These are phyloP conservation scores for Pharmacophagus antenor DNA, from an alignment of 2,888 invertebrate species.

Conservation along the genomic window DNA sequence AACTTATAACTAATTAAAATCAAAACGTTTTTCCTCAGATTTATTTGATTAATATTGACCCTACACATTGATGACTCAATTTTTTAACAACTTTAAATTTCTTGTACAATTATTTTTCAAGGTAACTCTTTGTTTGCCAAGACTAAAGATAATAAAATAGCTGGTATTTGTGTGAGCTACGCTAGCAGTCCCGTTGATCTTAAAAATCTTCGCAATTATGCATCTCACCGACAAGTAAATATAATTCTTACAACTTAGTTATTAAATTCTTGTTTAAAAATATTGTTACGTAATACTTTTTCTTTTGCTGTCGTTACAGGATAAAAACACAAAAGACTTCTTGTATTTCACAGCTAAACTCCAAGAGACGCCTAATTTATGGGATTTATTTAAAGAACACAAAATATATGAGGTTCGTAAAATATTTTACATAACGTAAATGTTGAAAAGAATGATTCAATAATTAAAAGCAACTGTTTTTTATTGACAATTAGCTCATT, in stretches of 20 bases:
- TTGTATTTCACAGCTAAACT: constrained; percentile 64
- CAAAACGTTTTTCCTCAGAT: too few species aligned
- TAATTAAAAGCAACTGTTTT: too few species aligned
- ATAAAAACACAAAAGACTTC: constrained; percentile 67
- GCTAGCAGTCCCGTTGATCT: constrained; percentile 60
- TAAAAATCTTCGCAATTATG: constrained; percentile 57
- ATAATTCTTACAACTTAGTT: neutral
- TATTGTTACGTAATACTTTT: neutral
- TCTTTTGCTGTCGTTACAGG: constrained; percentile 51
- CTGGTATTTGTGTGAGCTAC: constrained; percentile 61
- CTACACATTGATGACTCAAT: too few species aligned
- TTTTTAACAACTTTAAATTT: neutral
- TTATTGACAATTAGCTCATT: too few species aligned
- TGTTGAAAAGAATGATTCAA: neutral
- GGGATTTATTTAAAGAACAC: constrained; percentile 57
- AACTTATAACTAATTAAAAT: too few species aligned
- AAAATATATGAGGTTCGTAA: constrained; percentile 61
- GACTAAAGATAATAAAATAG: constrained; percentile 50
- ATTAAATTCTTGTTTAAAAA: neutral
- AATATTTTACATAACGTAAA: neutral
- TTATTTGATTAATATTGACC: too few species aligned
- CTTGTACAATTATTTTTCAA: constrained; percentile 34
- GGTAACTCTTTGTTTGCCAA: constrained; percentile 62
- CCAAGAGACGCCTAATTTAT: constrained; percentile 70
- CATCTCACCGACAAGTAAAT: constrained; percentile 65